These are phyloP conservation scores for Procavia capensis DNA, from an alignment of 2,113 vertebrate species.

Conservation along the genomic window DNA sequence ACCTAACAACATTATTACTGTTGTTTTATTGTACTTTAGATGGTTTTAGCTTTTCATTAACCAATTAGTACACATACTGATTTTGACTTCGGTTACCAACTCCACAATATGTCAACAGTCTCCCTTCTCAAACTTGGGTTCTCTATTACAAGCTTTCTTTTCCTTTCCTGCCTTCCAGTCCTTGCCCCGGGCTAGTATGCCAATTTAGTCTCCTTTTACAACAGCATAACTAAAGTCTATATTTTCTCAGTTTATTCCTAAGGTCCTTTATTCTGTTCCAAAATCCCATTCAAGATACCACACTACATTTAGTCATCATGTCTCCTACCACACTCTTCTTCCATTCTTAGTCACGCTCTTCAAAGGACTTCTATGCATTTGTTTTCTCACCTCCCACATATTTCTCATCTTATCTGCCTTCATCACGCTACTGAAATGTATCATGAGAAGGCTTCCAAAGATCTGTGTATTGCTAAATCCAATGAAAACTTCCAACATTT, in stretches of 20 bases:
- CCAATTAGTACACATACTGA: no score
- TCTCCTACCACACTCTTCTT: not conserved
- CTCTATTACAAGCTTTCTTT: no score
- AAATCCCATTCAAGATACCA: not conserved
- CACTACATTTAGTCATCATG: no score
- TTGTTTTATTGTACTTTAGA: no score
- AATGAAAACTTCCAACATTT: not conserved
- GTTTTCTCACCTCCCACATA: constrained; percentile 34
- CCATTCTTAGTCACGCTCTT: not conserved
- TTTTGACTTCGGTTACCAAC: no score
- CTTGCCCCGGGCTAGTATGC: no score
- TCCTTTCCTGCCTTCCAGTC: no score
- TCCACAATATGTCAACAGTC: no score
- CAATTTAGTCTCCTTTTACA: no score
- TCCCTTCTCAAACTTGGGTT: no score
- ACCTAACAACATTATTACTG: no score
- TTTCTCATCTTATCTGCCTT: not conserved
- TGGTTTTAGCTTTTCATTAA: no score
- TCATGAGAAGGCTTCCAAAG: not conserved
- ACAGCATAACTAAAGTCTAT: not conserved
- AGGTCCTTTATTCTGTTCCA: not conserved
- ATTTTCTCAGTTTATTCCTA: not conserved
- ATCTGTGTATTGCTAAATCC: not conserved
- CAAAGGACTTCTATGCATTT: not conserved
- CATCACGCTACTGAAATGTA: not conserved